A percentile compares a stretch with the other conserved stretches of the same genome.
Conservation (phyloP, 2,113 vertebrate species). For the Dicrurus megarhynchus region DNA sequence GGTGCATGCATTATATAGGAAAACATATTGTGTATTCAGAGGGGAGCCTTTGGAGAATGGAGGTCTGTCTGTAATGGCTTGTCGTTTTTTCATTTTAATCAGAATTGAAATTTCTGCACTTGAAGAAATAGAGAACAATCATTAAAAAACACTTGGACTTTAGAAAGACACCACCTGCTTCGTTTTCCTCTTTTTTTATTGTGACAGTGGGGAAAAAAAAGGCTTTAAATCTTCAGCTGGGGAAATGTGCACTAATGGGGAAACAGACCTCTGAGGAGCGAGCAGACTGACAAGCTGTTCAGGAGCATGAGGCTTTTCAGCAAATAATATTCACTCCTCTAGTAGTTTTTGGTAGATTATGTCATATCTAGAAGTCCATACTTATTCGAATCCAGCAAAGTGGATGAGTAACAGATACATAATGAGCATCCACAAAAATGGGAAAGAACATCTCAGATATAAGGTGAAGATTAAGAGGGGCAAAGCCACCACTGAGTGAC, state of each 20-base stretch:
- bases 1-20: not conserved
- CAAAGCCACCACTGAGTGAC: conserved; percentile 45
- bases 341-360: not conserved
- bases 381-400: not conserved
- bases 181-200: not conserved
- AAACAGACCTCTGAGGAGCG: conserved; percentile 1
- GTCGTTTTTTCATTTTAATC: not conserved
- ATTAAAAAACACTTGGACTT: conserved; percentile 31
- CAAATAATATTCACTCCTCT: not conserved
- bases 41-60: not conserved
- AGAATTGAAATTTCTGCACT: not conserved
- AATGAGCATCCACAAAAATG: not conserved
- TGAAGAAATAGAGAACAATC: conserved; percentile 14
- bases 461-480: conserved; percentile 27
- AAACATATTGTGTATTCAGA: conserved; percentile 21
- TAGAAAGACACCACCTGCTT: conserved; percentile 5
- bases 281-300: conserved; percentile 11
- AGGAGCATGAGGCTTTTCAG: not conserved
- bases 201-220: not conserved
- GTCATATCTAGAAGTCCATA: not conserved
- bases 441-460: not conserved
- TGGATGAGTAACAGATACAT: not conserved
- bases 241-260: conserved; percentile 6
- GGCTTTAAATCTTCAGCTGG: not conserved
- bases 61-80: conserved; percentile 16